Evolutionary conservation across 1,140 invertebrate genomes (phyloP), one percentile per base, ranked within the genome.

Genomic region (Bathynomus jamesi): DNA sequence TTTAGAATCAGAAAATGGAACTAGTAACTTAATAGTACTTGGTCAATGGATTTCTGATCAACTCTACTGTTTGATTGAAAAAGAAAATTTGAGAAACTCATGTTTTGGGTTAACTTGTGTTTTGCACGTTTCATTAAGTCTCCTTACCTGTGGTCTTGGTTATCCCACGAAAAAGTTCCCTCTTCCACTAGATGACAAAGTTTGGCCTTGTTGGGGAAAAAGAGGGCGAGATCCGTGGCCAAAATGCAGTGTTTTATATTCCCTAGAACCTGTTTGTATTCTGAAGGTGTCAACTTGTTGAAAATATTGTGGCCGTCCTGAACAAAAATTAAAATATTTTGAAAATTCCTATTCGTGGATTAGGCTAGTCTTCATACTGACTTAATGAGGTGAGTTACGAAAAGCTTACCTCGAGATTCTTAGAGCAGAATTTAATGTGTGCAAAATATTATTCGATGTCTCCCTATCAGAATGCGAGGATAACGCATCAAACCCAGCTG

Each of bases 271-370:
- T 85, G 71, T 79, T 92, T 92, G 82, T 92, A 94, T 71, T 93
- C 90, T 17, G 85, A 85, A 60, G 87, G 88, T 4, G 85, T 85
- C n/a, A 94, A 81, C 78, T 90, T 87, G 30, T 86, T 85, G 78
- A 94, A 90, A 70, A 94, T 93, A 79, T 94, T 93, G 78, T 88
- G 86, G 1, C 90, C 90, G 67, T 93, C 90, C 87, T 91, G 83
- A 79, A 83, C 80, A 70, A 76, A 79, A 8, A 76, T 75, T 46
- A 71, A 29, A 76, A 65, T 61, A 46, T 31, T 69, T 62, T 67
- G 17, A 65, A 62, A 17, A 7, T 13, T 11, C 61, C 29, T 70
- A 65, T 4, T 69, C 11, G 8, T 11, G 21, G 61, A 63, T 24
- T 11, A 7, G 5, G 7, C 27, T 63, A 21, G 17, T 40, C 17